A percentile compares a stretch with the other conserved stretches of the same genome.
These are phyloP conservation scores for Drosophila tanythrix DNA, from an alignment of 2,888 invertebrate genomes.

Conservation along the genomic window DNA sequence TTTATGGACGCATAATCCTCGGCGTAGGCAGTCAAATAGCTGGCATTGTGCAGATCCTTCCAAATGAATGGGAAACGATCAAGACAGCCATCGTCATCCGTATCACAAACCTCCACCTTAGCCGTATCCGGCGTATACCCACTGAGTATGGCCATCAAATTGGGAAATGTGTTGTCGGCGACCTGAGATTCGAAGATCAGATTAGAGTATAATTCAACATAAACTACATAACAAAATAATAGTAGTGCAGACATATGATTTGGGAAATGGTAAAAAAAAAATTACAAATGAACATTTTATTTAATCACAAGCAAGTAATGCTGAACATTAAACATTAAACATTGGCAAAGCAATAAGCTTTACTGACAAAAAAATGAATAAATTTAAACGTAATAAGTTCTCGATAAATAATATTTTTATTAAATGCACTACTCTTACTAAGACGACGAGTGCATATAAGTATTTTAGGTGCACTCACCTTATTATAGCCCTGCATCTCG, in stretches of 20 bases:
- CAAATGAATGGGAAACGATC: constrained; percentile 91
- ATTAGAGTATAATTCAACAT: background rate
- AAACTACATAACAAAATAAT: background rate
- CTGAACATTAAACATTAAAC: no score
- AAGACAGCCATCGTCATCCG: constrained; percentile 85
- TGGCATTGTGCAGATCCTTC: constrained; percentile 88
- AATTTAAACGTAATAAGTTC: background rate
- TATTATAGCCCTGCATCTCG: constrained; percentile 90
- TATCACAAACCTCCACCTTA: constrained; percentile 85
- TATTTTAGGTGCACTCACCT: constrained; percentile 82
- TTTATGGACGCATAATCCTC: constrained; percentile 88
- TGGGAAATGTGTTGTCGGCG: constrained; percentile 95
- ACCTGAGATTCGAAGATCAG: constrained; percentile 85
- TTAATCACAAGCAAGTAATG: background rate
- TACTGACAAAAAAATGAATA: background rate
- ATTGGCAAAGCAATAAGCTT: no score
- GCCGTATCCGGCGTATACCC: constrained; percentile 87
- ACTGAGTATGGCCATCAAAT: constrained; percentile 91
- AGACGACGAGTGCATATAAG: background rate
- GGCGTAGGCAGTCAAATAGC: constrained; percentile 91
- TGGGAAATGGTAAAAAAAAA: background rate
- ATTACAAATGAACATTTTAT: background rate
- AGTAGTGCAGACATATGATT: background rate
- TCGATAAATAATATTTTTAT: background rate
- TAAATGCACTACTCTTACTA: background rate